A percentile compares a stretch with the other conserved stretches of the same genome.
Evolutionary conservation across 2,888 invertebrate genomes (phyloP).

Genomic region (Drosophila acutilabella): DNA sequence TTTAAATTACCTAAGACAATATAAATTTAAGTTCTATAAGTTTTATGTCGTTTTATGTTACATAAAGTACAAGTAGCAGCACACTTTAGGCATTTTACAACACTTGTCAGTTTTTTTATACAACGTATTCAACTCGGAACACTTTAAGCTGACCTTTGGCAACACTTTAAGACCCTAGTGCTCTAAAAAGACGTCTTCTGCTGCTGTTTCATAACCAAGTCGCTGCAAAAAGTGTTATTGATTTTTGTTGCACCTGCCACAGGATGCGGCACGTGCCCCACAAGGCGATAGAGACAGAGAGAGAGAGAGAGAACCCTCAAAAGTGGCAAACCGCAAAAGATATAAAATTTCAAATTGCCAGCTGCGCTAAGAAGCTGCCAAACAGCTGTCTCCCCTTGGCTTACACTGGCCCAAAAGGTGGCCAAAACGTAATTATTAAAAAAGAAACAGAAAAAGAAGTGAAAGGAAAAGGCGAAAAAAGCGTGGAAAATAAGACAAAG

Average conservation of each 20-base stretch:
- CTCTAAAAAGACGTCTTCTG: not conserved
- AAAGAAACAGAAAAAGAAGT: conserved; percentile 3
- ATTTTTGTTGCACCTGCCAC: conserved; percentile 35
- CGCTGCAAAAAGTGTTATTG: conserved; percentile 3
- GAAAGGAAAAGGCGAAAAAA: conserved; percentile 12
- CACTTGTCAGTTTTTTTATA: not conserved
- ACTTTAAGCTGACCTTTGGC: not conserved
- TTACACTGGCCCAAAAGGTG: conserved; percentile 20
- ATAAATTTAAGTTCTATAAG: too few species aligned
- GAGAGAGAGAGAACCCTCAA: conserved; percentile 10
- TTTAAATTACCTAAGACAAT: not conserved
- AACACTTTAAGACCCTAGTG: not conserved
- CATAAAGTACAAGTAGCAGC: too few species aligned
- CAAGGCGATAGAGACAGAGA: conserved; percentile 12
- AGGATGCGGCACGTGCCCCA: conserved; percentile 55
- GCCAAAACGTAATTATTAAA: conserved; percentile 52
- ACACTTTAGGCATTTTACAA: not conserved
- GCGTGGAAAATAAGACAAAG: conserved; percentile 42
- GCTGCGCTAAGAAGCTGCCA: conserved; percentile 48
- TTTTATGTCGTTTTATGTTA: too few species aligned
- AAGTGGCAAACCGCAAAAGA: conserved; percentile 46
- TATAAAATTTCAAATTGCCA: conserved; percentile 71
- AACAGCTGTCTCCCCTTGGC: conserved; percentile 39
- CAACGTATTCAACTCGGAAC: not conserved
- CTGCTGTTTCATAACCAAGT: not conserved